phyloP scores from a whole-genome alignment of 1,140 invertebrate genomes.

The Eriocheir sinensis region DNA sequence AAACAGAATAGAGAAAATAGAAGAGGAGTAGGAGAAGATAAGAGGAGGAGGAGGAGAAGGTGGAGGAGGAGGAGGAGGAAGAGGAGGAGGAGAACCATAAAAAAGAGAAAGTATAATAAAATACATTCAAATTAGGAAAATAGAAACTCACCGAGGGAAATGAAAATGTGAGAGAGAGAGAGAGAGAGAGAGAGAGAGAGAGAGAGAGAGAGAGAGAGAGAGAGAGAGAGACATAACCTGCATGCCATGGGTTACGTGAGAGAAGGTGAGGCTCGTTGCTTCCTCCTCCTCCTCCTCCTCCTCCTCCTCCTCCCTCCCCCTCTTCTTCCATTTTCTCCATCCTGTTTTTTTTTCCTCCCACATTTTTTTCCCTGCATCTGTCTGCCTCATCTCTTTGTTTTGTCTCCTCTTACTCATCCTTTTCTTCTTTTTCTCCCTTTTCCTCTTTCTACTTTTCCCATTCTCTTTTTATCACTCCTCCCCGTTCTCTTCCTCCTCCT shows the following conservation, averaged over 20 bases:
- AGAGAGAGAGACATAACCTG: conserved; percentile 1
- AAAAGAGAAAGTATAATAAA: no score
- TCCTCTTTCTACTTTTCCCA: background rate
- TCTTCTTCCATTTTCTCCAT: background rate
- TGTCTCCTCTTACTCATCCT: no score
- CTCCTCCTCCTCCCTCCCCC: background rate
- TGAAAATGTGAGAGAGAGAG: no score
- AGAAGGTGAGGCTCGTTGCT: background rate
- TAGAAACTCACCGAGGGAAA: no score
- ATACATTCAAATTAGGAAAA: no score
- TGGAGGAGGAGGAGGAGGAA: no score
- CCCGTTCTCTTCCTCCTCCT: background rate
- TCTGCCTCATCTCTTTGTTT: no score
- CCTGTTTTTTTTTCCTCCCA: background rate
- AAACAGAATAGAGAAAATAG: no score
- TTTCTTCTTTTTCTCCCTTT: background rate
- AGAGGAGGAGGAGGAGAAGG: no score
- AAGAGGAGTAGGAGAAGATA: background rate
- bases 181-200: conserved; percentile 15
- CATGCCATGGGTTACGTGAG: background rate
- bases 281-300: background rate
- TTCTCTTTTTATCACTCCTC: background rate
- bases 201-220: conserved; percentile 22
- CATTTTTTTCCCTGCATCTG: no score
- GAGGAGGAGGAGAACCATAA: no score